Base-by-base conservation (phyloP, 1,140 invertebrate genomes). In the Rhagoletis zephyria region DNA sequence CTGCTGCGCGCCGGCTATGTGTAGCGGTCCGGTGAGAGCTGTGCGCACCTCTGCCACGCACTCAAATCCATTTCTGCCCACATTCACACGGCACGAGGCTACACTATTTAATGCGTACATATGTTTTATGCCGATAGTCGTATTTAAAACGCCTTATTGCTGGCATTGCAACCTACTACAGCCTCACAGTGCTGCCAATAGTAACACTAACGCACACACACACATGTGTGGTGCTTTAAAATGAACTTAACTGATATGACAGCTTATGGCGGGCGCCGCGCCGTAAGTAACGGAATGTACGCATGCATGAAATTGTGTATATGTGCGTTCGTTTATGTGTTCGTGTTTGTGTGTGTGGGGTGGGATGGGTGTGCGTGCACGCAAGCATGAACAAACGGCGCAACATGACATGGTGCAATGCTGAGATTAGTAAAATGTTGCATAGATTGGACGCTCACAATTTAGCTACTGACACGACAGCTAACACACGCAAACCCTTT, bases 131-230 rank as follows among this genome's bases (percentile, higher is more conserved):
- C 14, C 30, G 74, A 48, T 81, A 81, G 9, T 30, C 48, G 74
- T 51, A 81, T 81, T 81, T 81, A 42, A 56, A 81, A 81, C 74
- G 42, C 74, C 74, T 81, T 81, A 81, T 81, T 81, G 74, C 74
- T 81, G 74, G n/a, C 74, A 81, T 56, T 56, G 74, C 14, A 59
- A 81, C 74, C 51, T 56, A 45, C 64, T n/a, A 74, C 67, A 81
- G 16, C 16, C n/a, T 30, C 30, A 30, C 30, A 30, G 4, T 16
- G 10, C 61, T 63, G 14, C 61, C 61, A 63, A 30, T 30, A 30
- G 30, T 30, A 63, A 63, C 16, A 63, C 61, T 12, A 7, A n/a
- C 61, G 16, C 61, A 63, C n/a, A n/a, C n/a, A 14, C n/a, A 63
- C 61, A 63, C 4, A 63, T 63, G 51, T 56, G 51, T 7, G 51